A percentile compares a stretch with the other conserved stretches of the same genome.
Conservation (phyloP, 2,113 vertebrate species). For the Sitta europaea region DNA sequence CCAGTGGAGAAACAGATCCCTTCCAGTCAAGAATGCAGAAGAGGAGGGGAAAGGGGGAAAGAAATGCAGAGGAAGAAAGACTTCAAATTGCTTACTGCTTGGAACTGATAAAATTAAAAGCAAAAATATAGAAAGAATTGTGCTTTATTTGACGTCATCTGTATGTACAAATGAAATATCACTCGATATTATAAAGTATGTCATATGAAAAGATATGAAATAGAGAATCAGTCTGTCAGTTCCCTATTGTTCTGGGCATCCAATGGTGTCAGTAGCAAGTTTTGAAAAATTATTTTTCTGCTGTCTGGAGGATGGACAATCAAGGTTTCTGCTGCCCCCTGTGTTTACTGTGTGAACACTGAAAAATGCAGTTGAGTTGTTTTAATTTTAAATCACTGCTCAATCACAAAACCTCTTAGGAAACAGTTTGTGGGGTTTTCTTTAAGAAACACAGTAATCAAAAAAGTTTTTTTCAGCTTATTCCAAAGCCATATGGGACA, state of each 20-base stretch:
- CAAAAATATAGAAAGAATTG: constrained; percentile 14
- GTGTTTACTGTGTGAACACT: not conserved
- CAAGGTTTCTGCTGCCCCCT: not conserved
- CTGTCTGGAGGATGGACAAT: not conserved
- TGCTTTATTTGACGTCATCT: not conserved
- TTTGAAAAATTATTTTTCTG: not conserved
- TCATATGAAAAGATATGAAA: not conserved
- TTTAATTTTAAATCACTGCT: not conserved
- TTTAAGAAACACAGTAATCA: not conserved
- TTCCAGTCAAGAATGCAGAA: constrained; percentile 35
- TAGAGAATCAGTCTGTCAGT: not conserved
- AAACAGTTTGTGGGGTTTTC: not conserved
- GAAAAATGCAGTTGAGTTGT: not conserved
- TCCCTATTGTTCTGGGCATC: not conserved
- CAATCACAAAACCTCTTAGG: not conserved
- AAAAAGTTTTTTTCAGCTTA: not conserved
- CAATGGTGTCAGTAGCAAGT: not conserved
- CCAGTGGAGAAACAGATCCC: constrained; percentile 39
- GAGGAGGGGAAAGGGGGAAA: not conserved
- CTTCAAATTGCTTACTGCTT: not conserved
- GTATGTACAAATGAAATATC: not conserved
- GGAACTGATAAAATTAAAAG: constrained; percentile 5
- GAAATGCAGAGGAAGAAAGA: not conserved
- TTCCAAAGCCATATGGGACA: not conserved
- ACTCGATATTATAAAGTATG: not conserved